A percentile compares a stretch with the other conserved stretches of the same genome.
phyloP scores from a whole-genome alignment of 1,140 invertebrate species.

The Temnothorax longispinosus region DNA sequence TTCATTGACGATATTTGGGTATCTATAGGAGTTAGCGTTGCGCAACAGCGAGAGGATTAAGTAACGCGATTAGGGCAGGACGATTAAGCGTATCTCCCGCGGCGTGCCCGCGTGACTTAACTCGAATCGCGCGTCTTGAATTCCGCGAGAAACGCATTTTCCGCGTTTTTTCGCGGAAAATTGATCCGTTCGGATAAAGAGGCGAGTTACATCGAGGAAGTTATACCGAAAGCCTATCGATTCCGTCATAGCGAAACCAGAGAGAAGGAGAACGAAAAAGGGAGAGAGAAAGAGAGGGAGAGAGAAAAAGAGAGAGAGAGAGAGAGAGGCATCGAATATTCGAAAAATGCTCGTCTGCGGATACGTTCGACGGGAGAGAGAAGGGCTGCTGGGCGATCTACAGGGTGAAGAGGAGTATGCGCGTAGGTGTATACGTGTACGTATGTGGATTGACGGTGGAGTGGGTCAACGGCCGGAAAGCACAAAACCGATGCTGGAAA shows the following conservation, averaged over 20 bases:
- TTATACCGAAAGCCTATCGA: conserved; percentile 53
- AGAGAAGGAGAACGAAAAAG: neutral
- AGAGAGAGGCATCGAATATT: conserved; percentile 40
- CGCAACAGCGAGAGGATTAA: conserved; percentile 27
- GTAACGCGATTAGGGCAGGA: conserved; percentile 47
- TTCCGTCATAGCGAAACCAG: conserved; percentile 43
- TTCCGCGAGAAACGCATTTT: neutral
- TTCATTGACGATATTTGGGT: conserved; percentile 34
- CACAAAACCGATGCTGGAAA: conserved; percentile 76
- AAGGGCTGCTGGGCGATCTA: conserved; percentile 31
- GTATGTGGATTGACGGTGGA: conserved; percentile 49
- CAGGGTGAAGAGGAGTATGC: conserved; percentile 17
- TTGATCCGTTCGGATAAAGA: conserved; percentile 39
- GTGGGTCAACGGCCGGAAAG: conserved; percentile 74
- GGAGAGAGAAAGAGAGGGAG: neutral
- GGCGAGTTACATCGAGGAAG: conserved; percentile 52
- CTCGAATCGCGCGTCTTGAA: conserved; percentile 33
- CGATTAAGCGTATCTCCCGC: conserved; percentile 21
- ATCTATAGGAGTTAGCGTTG: conserved; percentile 37
- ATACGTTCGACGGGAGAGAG: conserved; percentile 32
- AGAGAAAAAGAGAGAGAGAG: conserved; percentile 4
- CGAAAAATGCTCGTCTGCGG: conserved; percentile 57
- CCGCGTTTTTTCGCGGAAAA: conserved; percentile 42
- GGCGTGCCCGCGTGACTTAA: conserved; percentile 33
- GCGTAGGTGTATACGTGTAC: neutral